Conservation (phyloP, 2,888 invertebrate species). For the Andrena chrysosceles region DNA sequence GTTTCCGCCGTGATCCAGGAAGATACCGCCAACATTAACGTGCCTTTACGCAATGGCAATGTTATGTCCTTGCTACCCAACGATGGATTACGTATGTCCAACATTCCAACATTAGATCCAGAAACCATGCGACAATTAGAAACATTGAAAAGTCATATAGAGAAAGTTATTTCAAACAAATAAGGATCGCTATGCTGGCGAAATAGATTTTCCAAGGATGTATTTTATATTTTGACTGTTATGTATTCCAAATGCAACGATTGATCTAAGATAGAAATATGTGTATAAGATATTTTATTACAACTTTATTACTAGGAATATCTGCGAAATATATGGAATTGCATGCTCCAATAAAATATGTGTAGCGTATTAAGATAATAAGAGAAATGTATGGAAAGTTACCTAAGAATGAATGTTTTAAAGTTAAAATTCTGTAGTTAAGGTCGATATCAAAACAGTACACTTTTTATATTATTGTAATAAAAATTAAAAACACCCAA, state of each 20-base stretch:
- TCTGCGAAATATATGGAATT: not conserved
- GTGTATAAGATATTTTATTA: not conserved
- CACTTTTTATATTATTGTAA: constrained; percentile 29
- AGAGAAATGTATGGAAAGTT: not conserved
- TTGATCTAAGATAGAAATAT: not conserved
- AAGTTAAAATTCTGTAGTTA: not conserved
- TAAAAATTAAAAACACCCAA: constrained; percentile 15
- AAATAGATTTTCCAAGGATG: not conserved
- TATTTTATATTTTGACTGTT: not conserved
- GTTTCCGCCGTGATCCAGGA: constrained; percentile 86
- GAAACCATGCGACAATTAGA: constrained; percentile 78
- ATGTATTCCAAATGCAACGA: not conserved
- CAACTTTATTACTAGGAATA: constrained; percentile 14
- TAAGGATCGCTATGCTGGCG: constrained; percentile 26
- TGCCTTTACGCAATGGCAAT: constrained; percentile 88
- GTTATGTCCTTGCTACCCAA: constrained; percentile 88
- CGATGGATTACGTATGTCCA: constrained; percentile 84
- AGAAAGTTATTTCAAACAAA: constrained; percentile 73
- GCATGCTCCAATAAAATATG: not conserved
- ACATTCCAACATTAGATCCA: constrained; percentile 83
- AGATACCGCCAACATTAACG: constrained; percentile 88
- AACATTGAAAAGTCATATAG: constrained; percentile 78
- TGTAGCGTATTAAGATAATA: constrained; percentile 21
- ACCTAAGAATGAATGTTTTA: not conserved
- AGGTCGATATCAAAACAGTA: constrained; percentile 1